phyloP scores from a whole-genome alignment of 2,888 invertebrate species.

The Erebia epiphron region DNA sequence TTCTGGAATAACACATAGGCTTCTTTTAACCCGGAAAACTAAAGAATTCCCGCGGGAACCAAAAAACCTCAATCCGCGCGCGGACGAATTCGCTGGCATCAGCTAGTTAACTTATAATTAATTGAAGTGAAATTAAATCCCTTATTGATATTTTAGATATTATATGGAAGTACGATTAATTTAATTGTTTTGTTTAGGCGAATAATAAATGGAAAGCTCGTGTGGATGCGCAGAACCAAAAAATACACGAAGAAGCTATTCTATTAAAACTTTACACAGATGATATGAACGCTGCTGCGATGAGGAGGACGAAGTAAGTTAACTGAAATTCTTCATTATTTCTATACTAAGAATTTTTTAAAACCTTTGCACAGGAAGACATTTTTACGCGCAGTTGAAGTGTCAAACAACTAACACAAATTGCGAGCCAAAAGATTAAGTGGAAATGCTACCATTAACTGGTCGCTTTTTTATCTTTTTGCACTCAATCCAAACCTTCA shows the following conservation, averaged over 20 bases:
- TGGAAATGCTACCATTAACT: not conserved
- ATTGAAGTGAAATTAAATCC: too few species aligned
- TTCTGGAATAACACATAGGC: too few species aligned
- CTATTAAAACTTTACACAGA: constrained; percentile 69
- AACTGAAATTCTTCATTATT: not conserved
- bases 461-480: too few species aligned
- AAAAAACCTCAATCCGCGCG: too few species aligned
- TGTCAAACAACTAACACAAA: not conserved
- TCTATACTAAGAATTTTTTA: not conserved
- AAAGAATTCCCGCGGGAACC: too few species aligned
- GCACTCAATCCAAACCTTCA: too few species aligned
- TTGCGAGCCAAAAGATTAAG: not conserved
- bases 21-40: too few species aligned
- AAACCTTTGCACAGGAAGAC: not conserved
- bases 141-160: too few species aligned
- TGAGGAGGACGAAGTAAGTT: constrained; percentile 61
- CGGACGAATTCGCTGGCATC: too few species aligned
- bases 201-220: constrained; percentile 69
- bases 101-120: too few species aligned
- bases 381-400: not conserved
- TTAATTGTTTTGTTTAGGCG: constrained; percentile 51
- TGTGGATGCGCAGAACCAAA: constrained; percentile 65
- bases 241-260: constrained; percentile 66
- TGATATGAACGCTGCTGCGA: constrained; percentile 65
- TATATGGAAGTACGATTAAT: not conserved